Evolutionary conservation across 2,888 invertebrate species (phyloP).

Genomic region (Cistogaster globosa): DNA sequence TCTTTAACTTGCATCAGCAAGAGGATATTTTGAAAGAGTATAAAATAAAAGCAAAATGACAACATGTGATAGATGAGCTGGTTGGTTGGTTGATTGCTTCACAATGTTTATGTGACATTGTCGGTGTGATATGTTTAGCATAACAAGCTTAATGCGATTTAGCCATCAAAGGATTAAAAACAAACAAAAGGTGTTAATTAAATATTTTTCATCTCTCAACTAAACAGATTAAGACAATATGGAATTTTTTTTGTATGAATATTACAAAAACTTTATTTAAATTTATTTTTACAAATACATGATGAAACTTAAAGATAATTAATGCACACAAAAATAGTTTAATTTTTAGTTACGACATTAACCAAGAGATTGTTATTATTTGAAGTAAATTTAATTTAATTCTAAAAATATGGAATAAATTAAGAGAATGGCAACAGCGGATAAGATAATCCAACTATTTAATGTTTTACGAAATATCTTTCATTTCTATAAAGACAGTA

Average conservation of each 20-base stretch:
- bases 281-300: constrained; percentile 48
- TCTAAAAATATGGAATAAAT: constrained; percentile 12
- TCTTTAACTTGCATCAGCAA: constrained; percentile 8
- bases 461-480: too few species aligned
- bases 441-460: too few species aligned
- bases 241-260: constrained; percentile 49
- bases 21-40: constrained; percentile 29
- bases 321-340: constrained; percentile 20
- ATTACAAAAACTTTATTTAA: constrained; percentile 43
- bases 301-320: constrained; percentile 30
- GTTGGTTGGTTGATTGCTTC: background rate
- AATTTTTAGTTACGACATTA: constrained; percentile 23
- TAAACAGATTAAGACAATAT: constrained; percentile 54
- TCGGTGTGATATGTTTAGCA: constrained; percentile 59
- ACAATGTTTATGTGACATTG: constrained; percentile 16
- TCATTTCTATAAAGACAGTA: too few species aligned
- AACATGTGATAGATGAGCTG: constrained; percentile 42
- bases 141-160: constrained; percentile 71
- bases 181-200: constrained; percentile 72
- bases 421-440: background rate
- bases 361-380: constrained; percentile 27
- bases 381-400: background rate
- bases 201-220: constrained; percentile 65
- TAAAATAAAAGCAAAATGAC: constrained; percentile 46
- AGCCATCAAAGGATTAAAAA: constrained; percentile 71